Percentiles rank a stretch among this genome's conserved stretches.
phyloP scores from a whole-genome alignment of 1,140 invertebrate species.

The Hyles euphorbiae region DNA sequence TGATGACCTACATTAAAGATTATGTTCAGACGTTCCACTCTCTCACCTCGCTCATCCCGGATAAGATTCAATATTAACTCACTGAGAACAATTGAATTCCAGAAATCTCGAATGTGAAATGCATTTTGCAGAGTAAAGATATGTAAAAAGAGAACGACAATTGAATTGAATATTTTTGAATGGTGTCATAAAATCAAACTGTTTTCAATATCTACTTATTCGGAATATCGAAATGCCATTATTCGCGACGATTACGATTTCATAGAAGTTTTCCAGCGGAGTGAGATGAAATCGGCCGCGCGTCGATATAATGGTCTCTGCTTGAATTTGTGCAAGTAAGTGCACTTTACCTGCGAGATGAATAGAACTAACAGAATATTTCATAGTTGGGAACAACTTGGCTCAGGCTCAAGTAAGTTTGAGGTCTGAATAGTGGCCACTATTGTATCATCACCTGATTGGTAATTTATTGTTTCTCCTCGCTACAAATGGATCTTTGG shows the following conservation, averaged over 20 bases:
- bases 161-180: slow-evolving; percentile 5
- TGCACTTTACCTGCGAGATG: slow-evolving; percentile 27
- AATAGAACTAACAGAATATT: slow-evolving; percentile 40
- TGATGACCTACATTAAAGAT: slow-evolving; percentile 13
- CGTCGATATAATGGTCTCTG: slow-evolving; percentile 25
- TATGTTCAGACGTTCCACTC: background rate
- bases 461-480: slow-evolving; percentile 27
- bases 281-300: slow-evolving; percentile 26
- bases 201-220: slow-evolving; percentile 14
- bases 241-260: slow-evolving; percentile 26
- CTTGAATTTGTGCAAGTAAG: slow-evolving; percentile 38
- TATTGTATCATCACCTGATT: slow-evolving; percentile 35
- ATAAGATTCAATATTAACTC: too few relatives aligned
- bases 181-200: slow-evolving; percentile 11
- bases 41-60: too few relatives aligned
- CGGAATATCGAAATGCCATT: slow-evolving; percentile 21
- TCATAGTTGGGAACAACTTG: slow-evolving; percentile 36
- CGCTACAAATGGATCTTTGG: too few relatives aligned
- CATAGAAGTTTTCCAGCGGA: slow-evolving; percentile 35
- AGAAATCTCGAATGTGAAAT: too few relatives aligned
- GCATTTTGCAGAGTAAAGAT: background rate
- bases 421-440: slow-evolving; percentile 18
- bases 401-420: slow-evolving; percentile 34
- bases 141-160: background rate
- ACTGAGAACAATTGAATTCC: too few relatives aligned